Evolutionary conservation across 2,113 vertebrate species (phyloP), one percentile per base, ranked within the genome.

Genomic region (Oenanthe melanoleuca): DNA sequence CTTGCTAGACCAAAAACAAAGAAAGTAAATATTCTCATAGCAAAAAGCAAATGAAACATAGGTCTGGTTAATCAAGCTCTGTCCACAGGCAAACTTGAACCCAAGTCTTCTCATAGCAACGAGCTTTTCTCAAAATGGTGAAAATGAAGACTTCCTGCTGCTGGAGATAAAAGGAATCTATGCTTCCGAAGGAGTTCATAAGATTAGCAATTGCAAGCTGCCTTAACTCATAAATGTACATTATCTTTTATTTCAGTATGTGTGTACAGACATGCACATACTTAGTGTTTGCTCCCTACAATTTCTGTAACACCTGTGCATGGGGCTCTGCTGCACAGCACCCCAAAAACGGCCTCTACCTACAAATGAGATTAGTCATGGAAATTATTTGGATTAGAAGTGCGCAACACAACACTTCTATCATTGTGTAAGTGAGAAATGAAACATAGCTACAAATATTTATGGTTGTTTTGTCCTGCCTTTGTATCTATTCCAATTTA

Each of bases 221-320:
- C 97, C 98, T 98, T 97, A 96, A 97, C 87, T 97, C 95, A 95
- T 87, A 97, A 91, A 92, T 47, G 80, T 38, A 86, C 21, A 11
- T 89, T 61, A 59, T 60, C 66, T 57, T 23, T 14, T 52, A 87
- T 91, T 89, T 65, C 6, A 50, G 79, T 72, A 40, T 52, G 22
- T 33, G 71, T 50, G 66, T 29, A 91, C 31, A 73, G 61, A 96
- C 79, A 91, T 69, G 78, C 66, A 94, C 96, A 97, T 71, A 96
- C 96, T 96, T 50, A 74, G 89, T 22, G 91, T 96, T 96, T 97
- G 97, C 92, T 97, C 96, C 96, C 97, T 83, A 74, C 79, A 55
- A 86, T 83, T 91, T 67, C 82, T 77, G 66, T 55, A 87, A 71
- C 18, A 9, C 26, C 77, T 82, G 47, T 42, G 83, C 88, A 77